Percentiles rank a stretch among this genome's conserved stretches.
These are phyloP conservation scores for Petaurus breviceps DNA, from an alignment of 2,113 vertebrate genomes.

Conservation along the genomic window DNA sequence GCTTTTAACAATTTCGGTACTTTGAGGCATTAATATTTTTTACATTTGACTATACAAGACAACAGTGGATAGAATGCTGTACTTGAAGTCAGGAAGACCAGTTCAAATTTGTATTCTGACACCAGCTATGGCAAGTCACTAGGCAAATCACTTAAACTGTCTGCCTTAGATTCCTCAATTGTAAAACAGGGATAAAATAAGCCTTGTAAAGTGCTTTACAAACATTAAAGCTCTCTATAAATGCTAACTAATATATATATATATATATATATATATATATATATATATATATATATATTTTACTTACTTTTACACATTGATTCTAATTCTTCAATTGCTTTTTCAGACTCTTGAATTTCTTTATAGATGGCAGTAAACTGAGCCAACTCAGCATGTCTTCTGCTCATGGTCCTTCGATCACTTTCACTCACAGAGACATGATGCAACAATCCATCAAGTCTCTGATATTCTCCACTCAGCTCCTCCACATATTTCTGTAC, in stretches of 20 bases:
- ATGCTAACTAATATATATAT: too few relatives aligned
- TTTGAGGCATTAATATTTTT: too few relatives aligned
- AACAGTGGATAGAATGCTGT: too few relatives aligned
- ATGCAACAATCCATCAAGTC: slow-evolving; percentile 73
- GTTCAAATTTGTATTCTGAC: too few relatives aligned
- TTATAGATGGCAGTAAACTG: slow-evolving; percentile 78
- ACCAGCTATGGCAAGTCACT: too few relatives aligned
- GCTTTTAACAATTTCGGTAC: too few relatives aligned
- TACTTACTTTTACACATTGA: slow-evolving; percentile 85
- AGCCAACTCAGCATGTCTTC: slow-evolving; percentile 79
- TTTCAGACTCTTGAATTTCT: slow-evolving; percentile 82
- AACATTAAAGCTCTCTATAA: not conserved
- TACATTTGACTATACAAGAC: too few relatives aligned
- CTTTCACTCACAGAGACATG: slow-evolving; percentile 73
- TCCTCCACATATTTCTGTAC: slow-evolving; percentile 83
- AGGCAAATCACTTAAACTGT: not conserved
- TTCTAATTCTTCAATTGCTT: slow-evolving; percentile 84
- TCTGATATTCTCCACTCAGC: slow-evolving; percentile 82
- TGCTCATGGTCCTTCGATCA: slow-evolving; percentile 76
- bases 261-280: too few relatives aligned
- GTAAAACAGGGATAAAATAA: not conserved
- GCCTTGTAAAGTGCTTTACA: not conserved
- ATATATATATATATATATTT: not conserved
- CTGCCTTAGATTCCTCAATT: not conserved
- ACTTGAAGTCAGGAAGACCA: too few relatives aligned